These are phyloP conservation scores for Siniperca undulata DNA, from an alignment of 2,797 vertebrate genomes.

Conservation along the genomic window DNA sequence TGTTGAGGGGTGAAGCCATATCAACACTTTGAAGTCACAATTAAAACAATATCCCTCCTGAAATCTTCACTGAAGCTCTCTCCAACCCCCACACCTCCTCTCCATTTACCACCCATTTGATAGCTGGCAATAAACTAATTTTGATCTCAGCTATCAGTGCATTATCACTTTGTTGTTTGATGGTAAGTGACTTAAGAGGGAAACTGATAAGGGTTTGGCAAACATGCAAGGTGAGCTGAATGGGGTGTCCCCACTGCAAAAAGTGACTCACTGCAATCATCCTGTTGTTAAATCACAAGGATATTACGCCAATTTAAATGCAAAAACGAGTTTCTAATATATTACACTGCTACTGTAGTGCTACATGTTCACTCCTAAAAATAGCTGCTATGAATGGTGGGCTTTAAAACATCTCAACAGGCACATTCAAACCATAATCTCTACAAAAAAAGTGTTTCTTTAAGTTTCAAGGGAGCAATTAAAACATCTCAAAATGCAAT, in stretches of 20 bases:
- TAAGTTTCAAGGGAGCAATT: not conserved
- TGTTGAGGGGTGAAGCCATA: conserved; percentile 21
- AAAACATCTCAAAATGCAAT: not conserved
- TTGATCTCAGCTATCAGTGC: conserved; percentile 73
- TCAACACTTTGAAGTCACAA: conserved; percentile 68
- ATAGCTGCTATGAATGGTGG: not conserved
- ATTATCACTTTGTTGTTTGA: conserved; percentile 78
- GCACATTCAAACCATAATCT: not conserved
- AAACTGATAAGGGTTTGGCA: conserved; percentile 66
- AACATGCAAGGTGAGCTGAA: conserved; percentile 51
- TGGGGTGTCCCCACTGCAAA: conserved; percentile 10
- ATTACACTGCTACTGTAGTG: too few relatives aligned
- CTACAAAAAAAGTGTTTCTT: not conserved
- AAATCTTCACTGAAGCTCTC: conserved; percentile 52
- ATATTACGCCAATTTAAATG: not conserved
- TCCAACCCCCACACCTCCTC: conserved; percentile 41
- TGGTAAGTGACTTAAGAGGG: conserved; percentile 68
- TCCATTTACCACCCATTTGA: conserved; percentile 77
- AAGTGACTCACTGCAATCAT: conserved; percentile 2
- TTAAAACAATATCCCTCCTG: conserved; percentile 57
- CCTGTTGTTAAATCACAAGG: not conserved
- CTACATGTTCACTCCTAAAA: not conserved
- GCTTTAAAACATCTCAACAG: not conserved
- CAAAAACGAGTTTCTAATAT: not conserved
- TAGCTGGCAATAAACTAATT: conserved; percentile 79